Conservation (phyloP, 2,113 vertebrate genomes). For the Cranoglanis bouderius region DNA sequence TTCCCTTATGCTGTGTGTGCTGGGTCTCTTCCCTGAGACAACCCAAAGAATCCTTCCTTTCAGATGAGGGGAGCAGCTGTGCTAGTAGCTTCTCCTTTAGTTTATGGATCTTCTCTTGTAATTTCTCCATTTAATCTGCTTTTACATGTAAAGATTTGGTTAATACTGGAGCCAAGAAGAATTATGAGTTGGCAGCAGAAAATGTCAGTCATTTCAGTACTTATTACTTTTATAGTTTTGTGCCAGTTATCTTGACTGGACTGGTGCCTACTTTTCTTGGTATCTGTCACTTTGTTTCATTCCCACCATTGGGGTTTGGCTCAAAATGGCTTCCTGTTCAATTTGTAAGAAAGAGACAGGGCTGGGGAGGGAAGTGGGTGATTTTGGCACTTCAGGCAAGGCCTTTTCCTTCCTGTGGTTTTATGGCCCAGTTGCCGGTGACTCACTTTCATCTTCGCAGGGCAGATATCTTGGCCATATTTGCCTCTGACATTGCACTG, state of each 20-base stretch:
- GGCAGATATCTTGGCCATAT: conserved; percentile 59
- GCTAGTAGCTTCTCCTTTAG: conserved; percentile 60
- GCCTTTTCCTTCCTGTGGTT: conserved; percentile 68
- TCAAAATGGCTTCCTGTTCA: conserved; percentile 53
- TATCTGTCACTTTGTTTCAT: conserved; percentile 15
- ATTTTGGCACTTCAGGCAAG: conserved; percentile 55
- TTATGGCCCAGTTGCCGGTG: conserved; percentile 68
- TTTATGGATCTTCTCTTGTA: conserved; percentile 24
- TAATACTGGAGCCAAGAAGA: not conserved
- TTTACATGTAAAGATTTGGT: not conserved
- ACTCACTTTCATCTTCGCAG: conserved; percentile 61
- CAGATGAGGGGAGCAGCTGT: conserved; percentile 70
- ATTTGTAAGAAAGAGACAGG: conserved; percentile 49
- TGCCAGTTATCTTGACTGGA: not conserved
- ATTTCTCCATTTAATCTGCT: not conserved
- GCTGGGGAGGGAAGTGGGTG: conserved; percentile 47
- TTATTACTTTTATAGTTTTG: not conserved
- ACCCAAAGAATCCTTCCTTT: conserved; percentile 5
- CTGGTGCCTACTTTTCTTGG: conserved; percentile 20
- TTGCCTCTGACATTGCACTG: conserved; percentile 55
- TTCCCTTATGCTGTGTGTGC: conserved; percentile 16
- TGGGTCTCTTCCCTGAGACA: conserved; percentile 12
- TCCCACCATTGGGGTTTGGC: conserved; percentile 7
- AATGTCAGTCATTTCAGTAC: not conserved
- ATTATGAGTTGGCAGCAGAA: not conserved